These are phyloP conservation scores for Anser cygnoides DNA, from an alignment of 2,113 vertebrate species.

Conservation along the genomic window DNA sequence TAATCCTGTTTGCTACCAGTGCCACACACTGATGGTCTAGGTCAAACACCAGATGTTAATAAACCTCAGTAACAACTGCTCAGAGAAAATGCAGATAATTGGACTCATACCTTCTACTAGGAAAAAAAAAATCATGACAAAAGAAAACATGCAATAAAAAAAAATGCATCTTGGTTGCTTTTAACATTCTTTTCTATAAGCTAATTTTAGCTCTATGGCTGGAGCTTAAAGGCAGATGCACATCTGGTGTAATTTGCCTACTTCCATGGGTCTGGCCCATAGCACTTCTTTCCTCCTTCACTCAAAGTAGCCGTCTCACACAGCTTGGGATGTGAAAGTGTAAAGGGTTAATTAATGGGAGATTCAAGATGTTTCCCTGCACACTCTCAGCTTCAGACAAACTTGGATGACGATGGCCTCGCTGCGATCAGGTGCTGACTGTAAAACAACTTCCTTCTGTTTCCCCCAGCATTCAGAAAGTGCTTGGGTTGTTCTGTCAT, in stretches of 20 bases:
- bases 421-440: neutral
- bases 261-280: neutral
- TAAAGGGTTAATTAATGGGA: neutral
- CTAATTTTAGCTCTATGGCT: slow-evolving; percentile 17
- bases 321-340: neutral
- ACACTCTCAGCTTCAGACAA: neutral
- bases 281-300: neutral
- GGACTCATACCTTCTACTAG: slow-evolving; percentile 30
- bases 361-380: neutral
- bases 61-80: slow-evolving; percentile 42
- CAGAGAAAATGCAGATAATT: slow-evolving; percentile 46
- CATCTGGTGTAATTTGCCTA: slow-evolving; percentile 3
- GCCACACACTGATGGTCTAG: slow-evolving; percentile 62
- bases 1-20: slow-evolving; percentile 65
- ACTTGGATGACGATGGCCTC: neutral
- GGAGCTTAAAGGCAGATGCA: slow-evolving; percentile 4
- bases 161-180: slow-evolving; percentile 18
- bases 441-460: slow-evolving; percentile 2
- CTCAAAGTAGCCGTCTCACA: neutral
- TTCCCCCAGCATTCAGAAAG: neutral
- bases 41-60: slow-evolving; percentile 70
- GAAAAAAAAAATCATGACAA: neutral
- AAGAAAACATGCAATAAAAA: neutral
- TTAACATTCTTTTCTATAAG: slow-evolving; percentile 28
- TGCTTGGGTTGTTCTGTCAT: neutral